These are phyloP conservation scores for Natrix natrix DNA, from an alignment of 2,797 vertebrate species.

Conservation along the genomic window DNA sequence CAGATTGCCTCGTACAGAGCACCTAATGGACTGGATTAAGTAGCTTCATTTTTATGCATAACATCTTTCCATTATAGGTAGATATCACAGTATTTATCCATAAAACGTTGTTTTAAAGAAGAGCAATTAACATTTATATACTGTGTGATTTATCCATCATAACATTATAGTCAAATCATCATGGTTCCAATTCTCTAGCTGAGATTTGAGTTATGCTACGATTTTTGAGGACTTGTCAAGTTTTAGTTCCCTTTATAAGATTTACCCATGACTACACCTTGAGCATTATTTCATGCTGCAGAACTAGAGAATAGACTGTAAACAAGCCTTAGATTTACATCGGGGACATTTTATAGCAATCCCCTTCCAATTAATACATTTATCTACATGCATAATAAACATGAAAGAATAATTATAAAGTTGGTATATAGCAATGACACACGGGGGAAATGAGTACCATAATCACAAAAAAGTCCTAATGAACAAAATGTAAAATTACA, in stretches of 20 bases:
- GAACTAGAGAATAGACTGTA: conserved; percentile 37
- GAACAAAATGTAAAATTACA: conserved; percentile 27
- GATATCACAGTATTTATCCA: background rate
- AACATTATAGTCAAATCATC: background rate
- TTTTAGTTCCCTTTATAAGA: background rate
- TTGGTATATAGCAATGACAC: conserved; percentile 19
- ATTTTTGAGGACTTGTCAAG: background rate
- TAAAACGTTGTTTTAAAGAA: background rate
- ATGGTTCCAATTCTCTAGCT: accelerated
- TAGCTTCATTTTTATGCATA: background rate
- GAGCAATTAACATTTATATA: background rate
- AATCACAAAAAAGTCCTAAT: conserved; percentile 35
- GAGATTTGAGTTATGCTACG: background rate
- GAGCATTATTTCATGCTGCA: conserved; percentile 13
- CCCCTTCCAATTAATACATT: conserved; percentile 29
- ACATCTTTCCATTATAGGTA: background rate
- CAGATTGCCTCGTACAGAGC: accelerated
- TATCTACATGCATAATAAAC: conserved; percentile 36
- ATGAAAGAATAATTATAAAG: background rate
- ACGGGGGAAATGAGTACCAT: conserved; percentile 27
- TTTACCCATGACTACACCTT: background rate
- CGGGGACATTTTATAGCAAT: conserved; percentile 39
- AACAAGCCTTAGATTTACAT: conserved; percentile 2
- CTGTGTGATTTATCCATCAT: background rate
- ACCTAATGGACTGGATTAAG: background rate